Conservation (phyloP, 2,888 invertebrate species). For the Alitta virens region DNA sequence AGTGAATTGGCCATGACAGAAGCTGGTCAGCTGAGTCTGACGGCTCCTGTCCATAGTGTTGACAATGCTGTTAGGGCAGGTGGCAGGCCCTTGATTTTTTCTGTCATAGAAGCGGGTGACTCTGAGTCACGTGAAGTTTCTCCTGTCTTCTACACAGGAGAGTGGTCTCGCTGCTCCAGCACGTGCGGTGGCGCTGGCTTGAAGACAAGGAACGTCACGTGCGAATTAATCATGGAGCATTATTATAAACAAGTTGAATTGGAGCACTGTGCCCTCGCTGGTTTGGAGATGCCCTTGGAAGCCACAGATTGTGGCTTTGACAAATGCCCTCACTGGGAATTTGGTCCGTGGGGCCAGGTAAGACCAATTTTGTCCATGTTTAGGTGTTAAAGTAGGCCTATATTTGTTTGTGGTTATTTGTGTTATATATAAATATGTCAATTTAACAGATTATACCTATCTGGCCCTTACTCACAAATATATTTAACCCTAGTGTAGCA, state of each 20-base stretch:
- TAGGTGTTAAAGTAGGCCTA: too few relatives aligned
- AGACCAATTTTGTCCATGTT: too few relatives aligned
- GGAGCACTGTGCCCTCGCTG: slow-evolving; percentile 16
- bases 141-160: slow-evolving; percentile 52
- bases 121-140: slow-evolving; percentile 11
- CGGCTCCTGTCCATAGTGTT: too few relatives aligned
- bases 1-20: background rate
- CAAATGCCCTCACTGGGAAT: slow-evolving; percentile 87
- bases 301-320: slow-evolving; percentile 78
- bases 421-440: background rate
- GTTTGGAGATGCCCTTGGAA: slow-evolving; percentile 66
- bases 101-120: background rate
- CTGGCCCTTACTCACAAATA: too few relatives aligned
- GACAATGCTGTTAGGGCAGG: background rate
- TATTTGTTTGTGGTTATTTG: background rate
- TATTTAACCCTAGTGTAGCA: too few relatives aligned
- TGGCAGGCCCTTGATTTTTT: background rate
- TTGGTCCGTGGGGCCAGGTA: slow-evolving; percentile 91
- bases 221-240: slow-evolving; percentile 63
- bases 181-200: slow-evolving; percentile 78
- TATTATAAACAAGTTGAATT: slow-evolving; percentile 67
- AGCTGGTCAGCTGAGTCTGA: too few relatives aligned
- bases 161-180: slow-evolving; percentile 84
- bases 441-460: too few relatives aligned
- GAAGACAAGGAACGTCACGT: slow-evolving; percentile 70